Percentiles rank a stretch among this genome's conserved stretches.
These are phyloP conservation scores for Conus betulinus DNA, from an alignment of 1,140 invertebrate species.

Conservation along the genomic window DNA sequence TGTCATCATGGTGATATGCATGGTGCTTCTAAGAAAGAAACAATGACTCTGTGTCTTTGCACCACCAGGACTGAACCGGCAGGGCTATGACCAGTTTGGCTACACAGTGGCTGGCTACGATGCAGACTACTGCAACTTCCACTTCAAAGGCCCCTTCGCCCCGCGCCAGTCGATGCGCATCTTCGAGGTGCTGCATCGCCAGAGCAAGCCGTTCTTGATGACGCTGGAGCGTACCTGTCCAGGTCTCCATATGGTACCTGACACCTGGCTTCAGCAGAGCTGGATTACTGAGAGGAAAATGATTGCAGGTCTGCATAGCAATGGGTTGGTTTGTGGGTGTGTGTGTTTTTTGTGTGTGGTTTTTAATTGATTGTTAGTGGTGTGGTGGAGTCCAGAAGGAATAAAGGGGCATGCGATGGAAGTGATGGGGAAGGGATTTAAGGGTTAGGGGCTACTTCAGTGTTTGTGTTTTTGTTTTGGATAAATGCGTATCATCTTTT, in stretches of 20 bases:
- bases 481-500: no score
- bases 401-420: no score
- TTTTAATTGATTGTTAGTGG: no score
- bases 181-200: constrained; percentile 53
- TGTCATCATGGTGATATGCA: no score
- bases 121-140: constrained; percentile 60
- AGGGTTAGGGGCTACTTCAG: no score
- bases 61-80: constrained; percentile 46
- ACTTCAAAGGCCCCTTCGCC: constrained; percentile 62
- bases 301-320: constrained; percentile 21
- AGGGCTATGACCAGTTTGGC: constrained; percentile 63
- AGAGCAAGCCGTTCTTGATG: constrained; percentile 59
- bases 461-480: no score
- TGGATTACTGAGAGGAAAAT: constrained; percentile 52
- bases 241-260: constrained; percentile 50
- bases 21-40: no score
- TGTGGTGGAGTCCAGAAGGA: no score
- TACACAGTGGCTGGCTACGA: constrained; percentile 59
- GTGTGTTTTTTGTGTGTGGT: not conserved
- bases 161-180: constrained; percentile 50
- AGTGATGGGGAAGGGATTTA: no score
- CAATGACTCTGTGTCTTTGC: no score
- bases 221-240: constrained; percentile 59
- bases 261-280: constrained; percentile 56
- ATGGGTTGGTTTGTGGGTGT: not conserved